phyloP scores from a whole-genome alignment of 2,797 vertebrate genomes.

The Synaphobranchus kaupii region DNA sequence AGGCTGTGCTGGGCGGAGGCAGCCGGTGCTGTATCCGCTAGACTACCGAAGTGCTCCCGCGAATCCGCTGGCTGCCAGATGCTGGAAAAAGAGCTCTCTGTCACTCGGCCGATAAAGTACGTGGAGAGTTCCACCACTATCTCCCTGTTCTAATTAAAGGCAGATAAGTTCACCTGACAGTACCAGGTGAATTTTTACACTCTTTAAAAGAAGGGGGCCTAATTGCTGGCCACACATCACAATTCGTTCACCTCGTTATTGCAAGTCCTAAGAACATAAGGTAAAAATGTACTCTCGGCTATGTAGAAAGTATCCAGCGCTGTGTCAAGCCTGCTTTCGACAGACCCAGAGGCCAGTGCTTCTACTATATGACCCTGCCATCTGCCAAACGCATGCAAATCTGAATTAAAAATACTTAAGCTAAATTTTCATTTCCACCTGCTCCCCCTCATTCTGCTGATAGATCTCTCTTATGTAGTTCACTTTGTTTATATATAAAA shows the following conservation, averaged over 20 bases:
- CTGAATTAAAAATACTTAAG: too few relatives aligned
- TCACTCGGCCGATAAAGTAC: not conserved
- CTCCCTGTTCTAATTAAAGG: constrained; percentile 8
- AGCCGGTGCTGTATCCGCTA: not conserved
- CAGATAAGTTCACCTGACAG: not conserved
- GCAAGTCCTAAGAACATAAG: not conserved
- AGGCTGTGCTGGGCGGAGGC: not conserved
- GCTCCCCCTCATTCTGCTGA: too few relatives aligned
- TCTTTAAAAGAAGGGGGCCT: not conserved
- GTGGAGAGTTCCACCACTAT: not conserved
- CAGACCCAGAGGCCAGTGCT: too few relatives aligned
- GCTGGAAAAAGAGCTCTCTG: not conserved
- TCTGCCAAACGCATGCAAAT: too few relatives aligned
- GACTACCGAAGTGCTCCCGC: not conserved
- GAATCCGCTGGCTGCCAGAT: not conserved
- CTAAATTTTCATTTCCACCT: too few relatives aligned
- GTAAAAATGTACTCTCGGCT: not conserved
- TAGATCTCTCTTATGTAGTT: too few relatives aligned
- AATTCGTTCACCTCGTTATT: not conserved
- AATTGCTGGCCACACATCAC: not conserved
- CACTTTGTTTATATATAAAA: too few relatives aligned
- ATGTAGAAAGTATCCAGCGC: not conserved
- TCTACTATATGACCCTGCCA: too few relatives aligned
- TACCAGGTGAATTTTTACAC: not conserved
- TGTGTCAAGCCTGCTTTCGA: not conserved